Evolutionary conservation across 2,797 vertebrate genomes (phyloP).

Genomic region (Pelodytes ibericus): DNA sequence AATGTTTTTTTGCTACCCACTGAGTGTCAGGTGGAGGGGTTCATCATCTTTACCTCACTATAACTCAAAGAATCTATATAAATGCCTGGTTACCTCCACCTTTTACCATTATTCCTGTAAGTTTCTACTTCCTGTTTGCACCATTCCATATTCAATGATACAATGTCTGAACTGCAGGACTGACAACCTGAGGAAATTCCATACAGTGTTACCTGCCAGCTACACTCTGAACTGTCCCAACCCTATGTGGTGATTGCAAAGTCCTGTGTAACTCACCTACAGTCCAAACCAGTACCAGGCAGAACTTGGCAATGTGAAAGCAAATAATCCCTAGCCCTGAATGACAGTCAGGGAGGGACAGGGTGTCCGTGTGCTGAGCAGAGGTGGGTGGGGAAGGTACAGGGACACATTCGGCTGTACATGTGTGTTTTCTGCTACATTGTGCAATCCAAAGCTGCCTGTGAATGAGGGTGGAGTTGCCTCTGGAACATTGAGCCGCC

Average conservation of each 20-base stretch:
- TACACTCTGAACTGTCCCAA: background rate
- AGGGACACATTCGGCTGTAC: background rate
- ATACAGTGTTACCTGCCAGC: no score
- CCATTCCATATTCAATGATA: background rate
- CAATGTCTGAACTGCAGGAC: background rate
- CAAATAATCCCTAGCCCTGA: background rate
- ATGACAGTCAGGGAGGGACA: background rate
- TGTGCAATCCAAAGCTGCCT: slow-evolving; percentile 25
- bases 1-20: no score
- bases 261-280: background rate
- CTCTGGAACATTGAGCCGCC: background rate
- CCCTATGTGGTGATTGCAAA: background rate
- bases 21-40: no score
- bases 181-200: background rate
- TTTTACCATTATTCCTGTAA: no score
- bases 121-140: background rate
- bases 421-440: slow-evolving; percentile 3
- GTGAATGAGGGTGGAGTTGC: slow-evolving; percentile 19
- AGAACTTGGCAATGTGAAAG: background rate
- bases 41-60: no score
- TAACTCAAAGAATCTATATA: no score
- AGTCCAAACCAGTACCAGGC: background rate
- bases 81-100: no score
- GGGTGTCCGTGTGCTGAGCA: background rate
- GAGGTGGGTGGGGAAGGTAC: background rate